Evolutionary conservation across 1,140 invertebrate species (phyloP).

Genomic region (Pogonomyrmex barbatus): DNA sequence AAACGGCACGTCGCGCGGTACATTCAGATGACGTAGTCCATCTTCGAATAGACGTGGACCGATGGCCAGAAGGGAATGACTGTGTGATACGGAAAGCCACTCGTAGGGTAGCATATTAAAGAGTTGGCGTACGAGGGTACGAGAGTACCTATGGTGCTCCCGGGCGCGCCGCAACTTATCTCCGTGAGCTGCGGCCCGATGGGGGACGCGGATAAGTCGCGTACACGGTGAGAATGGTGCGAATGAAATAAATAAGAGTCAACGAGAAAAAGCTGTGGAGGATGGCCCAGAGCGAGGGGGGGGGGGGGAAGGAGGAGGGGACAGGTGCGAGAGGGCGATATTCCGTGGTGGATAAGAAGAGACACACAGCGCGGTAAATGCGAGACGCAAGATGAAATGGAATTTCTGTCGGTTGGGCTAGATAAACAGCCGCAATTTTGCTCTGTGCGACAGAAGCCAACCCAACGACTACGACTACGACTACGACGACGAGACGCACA

Average conservation of each 20-base stretch:
- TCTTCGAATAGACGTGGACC: conserved; percentile 55
- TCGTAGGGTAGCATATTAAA: conserved; percentile 19
- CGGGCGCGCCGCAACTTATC: conserved; percentile 47
- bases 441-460: conserved; percentile 59
- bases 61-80: conserved; percentile 42
- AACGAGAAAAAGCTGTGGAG: conserved; percentile 40
- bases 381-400: conserved; percentile 72
- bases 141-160: not conserved
- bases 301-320: too few relatives aligned
- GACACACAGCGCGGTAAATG: conserved; percentile 22
- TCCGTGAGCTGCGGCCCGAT: conserved; percentile 35
- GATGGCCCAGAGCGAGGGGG: not conserved
- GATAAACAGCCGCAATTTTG: conserved; percentile 81
- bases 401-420: conserved; percentile 77
- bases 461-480: conserved; percentile 1
- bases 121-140: not conserved
- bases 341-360: conserved; percentile 9
- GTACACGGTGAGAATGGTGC: conserved; percentile 37
- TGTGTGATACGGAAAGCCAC: conserved; percentile 27
- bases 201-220: conserved; percentile 43
- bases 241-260: conserved; percentile 75
- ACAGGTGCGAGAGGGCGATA: not conserved
- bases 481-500: conserved; percentile 50
- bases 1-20: conserved; percentile 30
- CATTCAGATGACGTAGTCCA: conserved; percentile 59